Percentiles rank a stretch among this genome's conserved stretches.
Evolutionary conservation across 30 jellyfish, hydroid and myxozoan genomes (phyloP).

Genomic region (Aurelia aurita complex sp. Pacific): DNA sequence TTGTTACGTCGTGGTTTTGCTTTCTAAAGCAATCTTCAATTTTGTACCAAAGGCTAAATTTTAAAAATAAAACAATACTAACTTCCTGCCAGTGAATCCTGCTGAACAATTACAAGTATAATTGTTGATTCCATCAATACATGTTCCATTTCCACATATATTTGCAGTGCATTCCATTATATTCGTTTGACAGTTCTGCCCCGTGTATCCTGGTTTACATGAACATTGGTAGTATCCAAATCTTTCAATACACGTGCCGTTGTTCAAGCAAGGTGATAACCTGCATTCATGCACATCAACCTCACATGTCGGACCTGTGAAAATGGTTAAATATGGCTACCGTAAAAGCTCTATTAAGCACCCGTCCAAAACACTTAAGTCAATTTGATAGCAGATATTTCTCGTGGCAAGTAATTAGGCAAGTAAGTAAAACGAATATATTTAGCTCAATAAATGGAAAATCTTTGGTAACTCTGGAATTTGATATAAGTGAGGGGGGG

Average conservation of each 20-base stretch:
- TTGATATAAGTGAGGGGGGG: too few species aligned
- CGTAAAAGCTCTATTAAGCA: too few species aligned
- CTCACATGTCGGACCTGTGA: conserved; percentile 52
- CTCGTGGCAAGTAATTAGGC: too few species aligned
- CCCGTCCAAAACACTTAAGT: too few species aligned
- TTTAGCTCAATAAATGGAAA: too few species aligned
- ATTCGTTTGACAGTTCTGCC: conserved; percentile 50
- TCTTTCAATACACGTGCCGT: conserved; percentile 59
- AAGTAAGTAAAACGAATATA: too few species aligned
- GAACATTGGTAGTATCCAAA: conserved; percentile 48
- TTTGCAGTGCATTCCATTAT: conserved; percentile 39
- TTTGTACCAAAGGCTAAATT: too few species aligned
- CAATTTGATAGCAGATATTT: too few species aligned
- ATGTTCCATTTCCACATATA: conserved; percentile 43
- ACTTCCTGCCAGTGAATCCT: conserved; percentile 69
- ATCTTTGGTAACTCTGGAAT: too few species aligned
- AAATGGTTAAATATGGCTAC: too few species aligned
- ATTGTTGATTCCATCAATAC: conserved; percentile 51
- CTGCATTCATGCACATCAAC: conserved; percentile 63
- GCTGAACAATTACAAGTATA: conserved; percentile 58
- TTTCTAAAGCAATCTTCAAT: too few species aligned
- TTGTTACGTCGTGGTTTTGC: too few species aligned
- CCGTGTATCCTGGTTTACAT: conserved; percentile 63
- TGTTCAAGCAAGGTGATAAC: conserved; percentile 46
- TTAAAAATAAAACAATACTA: not conserved